Base-by-base conservation (phyloP, 2,797 vertebrate species). In the Falco cherrug region DNA sequence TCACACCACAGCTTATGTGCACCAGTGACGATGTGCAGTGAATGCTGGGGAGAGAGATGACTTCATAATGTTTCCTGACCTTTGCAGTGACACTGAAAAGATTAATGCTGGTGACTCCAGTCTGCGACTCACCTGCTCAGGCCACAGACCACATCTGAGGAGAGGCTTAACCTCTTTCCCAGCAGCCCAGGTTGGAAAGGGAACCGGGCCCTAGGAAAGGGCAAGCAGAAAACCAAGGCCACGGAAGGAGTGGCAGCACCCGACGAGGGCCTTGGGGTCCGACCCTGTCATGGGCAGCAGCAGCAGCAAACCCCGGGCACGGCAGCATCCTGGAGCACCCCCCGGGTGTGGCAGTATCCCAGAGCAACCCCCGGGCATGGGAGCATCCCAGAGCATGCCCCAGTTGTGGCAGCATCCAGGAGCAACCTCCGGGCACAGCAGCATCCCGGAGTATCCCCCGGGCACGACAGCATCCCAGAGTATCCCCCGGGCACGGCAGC, bases 1-100 rank as follows among this genome's bases (percentile, higher is more conserved):
- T 33, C 51, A 17, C 22, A 22, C 4, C 0, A 59, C 59, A 57
- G 26, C 53, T 47, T 17, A 2, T 3, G 41, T 0, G 2, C 1
- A 3, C 47, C 48, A 37, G 84, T 9, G 50, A 31, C 3, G 3
- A 29, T 2, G 5, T 8, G n/a, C 47, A 22, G 65, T 28, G 51
- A 63, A n/a, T 0, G 2, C 74, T 20, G 28, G 22, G 22, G 39
- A 19, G n/a, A 56, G 39, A 47, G 43, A 20, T 5, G 22, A 45
- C 22, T 81, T 45, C 50, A 18, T 22, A 21, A 11, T 0, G 2
- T 15, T 85, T 29, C 69, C 64, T 19, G 76, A 29, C 45, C 63
- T 81, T 41, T 47, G 75, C 26, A 13, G 63, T 25, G 57, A 54
- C 75, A 41, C 56, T 3, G 25, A 13, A 14, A 43, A 41, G 50